A percentile compares a stretch with the other conserved stretches of the same genome.
Evolutionary conservation across 2,113 vertebrate genomes (phyloP).

Genomic region (Aepyceros melampus): DNA sequence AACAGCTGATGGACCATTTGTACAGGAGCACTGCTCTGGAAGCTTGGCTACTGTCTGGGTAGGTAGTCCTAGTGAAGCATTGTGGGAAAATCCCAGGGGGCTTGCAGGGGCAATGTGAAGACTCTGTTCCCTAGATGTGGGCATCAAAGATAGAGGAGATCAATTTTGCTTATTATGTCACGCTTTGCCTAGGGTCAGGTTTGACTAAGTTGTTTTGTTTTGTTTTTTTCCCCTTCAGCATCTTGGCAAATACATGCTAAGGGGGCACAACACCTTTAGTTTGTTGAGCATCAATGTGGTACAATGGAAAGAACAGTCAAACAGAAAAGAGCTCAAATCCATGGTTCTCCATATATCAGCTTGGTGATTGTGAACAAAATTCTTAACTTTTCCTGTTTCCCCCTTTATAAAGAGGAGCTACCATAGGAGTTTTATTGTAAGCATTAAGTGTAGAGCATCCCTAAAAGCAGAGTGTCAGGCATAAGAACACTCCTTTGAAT

Average conservation of each 20-base stretch:
- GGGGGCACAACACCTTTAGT: background rate
- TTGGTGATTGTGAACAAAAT: background rate
- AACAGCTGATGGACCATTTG: too few species aligned
- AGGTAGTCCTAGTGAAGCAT: background rate
- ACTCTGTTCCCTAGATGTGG: background rate
- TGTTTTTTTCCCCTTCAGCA: background rate
- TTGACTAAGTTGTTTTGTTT: background rate
- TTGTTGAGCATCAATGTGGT: background rate
- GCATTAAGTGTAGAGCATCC: background rate
- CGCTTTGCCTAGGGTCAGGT: background rate
- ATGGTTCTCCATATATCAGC: background rate
- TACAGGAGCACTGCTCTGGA: background rate
- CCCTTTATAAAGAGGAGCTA: background rate
- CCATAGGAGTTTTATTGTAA: background rate
- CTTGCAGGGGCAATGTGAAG: background rate
- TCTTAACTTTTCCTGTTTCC: background rate
- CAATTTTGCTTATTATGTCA: background rate
- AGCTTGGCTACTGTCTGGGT: background rate
- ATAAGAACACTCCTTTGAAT: background rate
- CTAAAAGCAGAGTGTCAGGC: background rate
- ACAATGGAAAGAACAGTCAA: background rate
- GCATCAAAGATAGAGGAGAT: background rate
- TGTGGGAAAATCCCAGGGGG: background rate
- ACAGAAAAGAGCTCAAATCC: background rate
- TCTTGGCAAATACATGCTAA: background rate